Evolutionary conservation across 1,140 invertebrate species (phyloP).

Genomic region (Planococcus citri): DNA sequence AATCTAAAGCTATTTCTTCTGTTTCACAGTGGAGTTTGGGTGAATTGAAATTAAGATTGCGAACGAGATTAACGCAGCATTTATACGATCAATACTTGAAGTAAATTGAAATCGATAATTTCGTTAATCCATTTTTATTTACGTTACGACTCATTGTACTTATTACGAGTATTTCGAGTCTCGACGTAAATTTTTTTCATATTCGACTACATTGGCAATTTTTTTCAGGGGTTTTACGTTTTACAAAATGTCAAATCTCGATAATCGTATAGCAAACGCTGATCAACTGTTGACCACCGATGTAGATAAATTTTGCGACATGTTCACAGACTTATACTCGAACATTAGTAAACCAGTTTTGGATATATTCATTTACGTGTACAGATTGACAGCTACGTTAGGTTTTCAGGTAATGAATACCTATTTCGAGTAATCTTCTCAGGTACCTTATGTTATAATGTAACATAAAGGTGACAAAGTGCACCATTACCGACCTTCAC

Average conservation of each 20-base stretch:
- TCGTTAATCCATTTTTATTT: conserved; percentile 21
- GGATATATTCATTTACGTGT: conserved; percentile 89
- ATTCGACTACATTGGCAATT: too few species aligned
- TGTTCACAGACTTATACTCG: conserved; percentile 87
- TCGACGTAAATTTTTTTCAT: conserved; percentile 23
- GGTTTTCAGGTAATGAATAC: conserved; percentile 37
- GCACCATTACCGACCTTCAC: background rate
- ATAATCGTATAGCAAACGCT: conserved; percentile 87
- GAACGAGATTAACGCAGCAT: conserved; percentile 75
- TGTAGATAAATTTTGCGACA: conserved; percentile 93
- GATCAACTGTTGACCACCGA: conserved; percentile 90
- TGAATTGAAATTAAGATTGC: conserved; percentile 79
- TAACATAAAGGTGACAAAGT: too few species aligned
- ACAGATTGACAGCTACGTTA: conserved; percentile 70
- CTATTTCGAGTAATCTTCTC: background rate
- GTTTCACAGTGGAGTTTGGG: conserved; percentile 66
- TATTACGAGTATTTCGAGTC: conserved; percentile 13
- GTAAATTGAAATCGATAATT: conserved; percentile 40
- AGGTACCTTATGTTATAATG: too few species aligned
- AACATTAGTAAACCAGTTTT: conserved; percentile 94
- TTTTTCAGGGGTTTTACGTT: conserved; percentile 81
- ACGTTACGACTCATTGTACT: too few species aligned
- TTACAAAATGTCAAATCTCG: conserved; percentile 93
- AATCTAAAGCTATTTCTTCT: conserved; percentile 11
- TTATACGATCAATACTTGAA: conserved; percentile 85